Conservation (phyloP, 2,797 vertebrate genomes). For the Pampus argenteus region DNA sequence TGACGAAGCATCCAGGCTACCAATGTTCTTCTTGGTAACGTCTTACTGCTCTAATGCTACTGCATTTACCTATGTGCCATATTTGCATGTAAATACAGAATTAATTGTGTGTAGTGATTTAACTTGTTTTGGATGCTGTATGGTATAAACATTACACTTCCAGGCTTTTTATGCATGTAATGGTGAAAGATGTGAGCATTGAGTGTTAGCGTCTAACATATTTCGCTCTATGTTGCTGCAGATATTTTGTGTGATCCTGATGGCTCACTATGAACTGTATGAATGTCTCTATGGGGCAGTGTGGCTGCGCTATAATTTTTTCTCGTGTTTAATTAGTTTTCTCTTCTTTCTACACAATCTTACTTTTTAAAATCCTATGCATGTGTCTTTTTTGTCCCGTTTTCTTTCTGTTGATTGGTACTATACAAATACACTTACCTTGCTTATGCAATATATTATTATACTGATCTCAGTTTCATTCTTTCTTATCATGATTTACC, state of each 20-base stretch:
- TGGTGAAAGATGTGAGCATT: background rate
- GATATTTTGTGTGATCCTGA: background rate
- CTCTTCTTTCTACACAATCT: too few species aligned
- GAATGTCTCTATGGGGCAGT: too few species aligned
- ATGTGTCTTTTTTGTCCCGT: too few species aligned
- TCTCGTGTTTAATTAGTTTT: too few species aligned
- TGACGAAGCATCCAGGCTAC: slow-evolving; percentile 17
- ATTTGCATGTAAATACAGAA: background rate
- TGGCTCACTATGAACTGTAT: too few species aligned
- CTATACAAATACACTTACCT: too few species aligned
- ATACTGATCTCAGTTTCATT: background rate
- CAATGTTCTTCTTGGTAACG: too few species aligned
- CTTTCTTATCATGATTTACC: background rate
- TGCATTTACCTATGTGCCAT: background rate
- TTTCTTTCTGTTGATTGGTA: too few species aligned
- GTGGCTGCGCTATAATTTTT: too few species aligned
- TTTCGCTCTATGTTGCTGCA: background rate
- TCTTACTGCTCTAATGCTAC: background rate
- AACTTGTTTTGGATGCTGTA: background rate
- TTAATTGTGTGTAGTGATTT: too few species aligned
- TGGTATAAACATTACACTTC: background rate
- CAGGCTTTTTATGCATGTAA: background rate
- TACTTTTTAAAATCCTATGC: too few species aligned
- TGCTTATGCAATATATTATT: too few species aligned
- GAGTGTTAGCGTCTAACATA: background rate